phyloP scores from a whole-genome alignment of 2,888 invertebrate genomes.

The Hanleya hanleyi region DNA sequence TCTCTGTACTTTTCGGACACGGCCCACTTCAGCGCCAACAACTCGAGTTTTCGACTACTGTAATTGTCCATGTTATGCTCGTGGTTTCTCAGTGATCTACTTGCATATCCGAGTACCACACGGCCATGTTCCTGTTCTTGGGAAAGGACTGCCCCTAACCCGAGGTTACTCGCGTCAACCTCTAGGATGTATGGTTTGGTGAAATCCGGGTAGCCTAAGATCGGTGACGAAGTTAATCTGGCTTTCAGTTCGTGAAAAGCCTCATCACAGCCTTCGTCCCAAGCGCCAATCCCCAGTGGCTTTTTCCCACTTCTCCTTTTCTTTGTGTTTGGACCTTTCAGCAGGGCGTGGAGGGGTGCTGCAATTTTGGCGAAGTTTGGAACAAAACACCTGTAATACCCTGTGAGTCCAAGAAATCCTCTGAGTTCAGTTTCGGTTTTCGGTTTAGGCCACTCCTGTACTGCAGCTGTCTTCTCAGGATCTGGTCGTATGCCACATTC shows the following conservation, averaged over 20 bases:
- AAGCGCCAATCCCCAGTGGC: constrained; percentile 5
- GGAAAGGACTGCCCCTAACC: constrained; percentile 39
- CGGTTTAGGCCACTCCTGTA: constrained; percentile 13
- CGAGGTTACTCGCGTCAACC: constrained; percentile 34
- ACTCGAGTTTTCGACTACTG: constrained; percentile 39
- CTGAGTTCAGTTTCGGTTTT: constrained; percentile 19
- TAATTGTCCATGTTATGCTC: constrained; percentile 40
- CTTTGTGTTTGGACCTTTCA: constrained; percentile 9
- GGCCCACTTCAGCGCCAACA: constrained; percentile 42
- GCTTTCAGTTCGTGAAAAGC: constrained; percentile 32
- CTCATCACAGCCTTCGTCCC: constrained; percentile 20
- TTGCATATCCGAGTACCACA: constrained; percentile 40
- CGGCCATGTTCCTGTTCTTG: constrained; percentile 32
- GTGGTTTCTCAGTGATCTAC: constrained; percentile 27
- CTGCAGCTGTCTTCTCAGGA: constrained; percentile 17
- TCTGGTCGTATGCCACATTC: constrained; percentile 8
- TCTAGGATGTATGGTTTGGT: constrained; percentile 36
- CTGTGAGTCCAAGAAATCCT: constrained; percentile 35
- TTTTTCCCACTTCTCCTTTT: background rate
- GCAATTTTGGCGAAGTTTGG: constrained; percentile 30
- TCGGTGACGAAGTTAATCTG: constrained; percentile 27
- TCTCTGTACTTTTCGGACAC: constrained; percentile 37
- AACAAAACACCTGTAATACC: too few species aligned
- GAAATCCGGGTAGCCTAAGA: constrained; percentile 44
- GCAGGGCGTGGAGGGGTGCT: constrained; percentile 11